Evolutionary conservation across 2,888 invertebrate genomes (phyloP), one percentile per base, ranked within the genome.

Genomic region (Tachina fera): DNA sequence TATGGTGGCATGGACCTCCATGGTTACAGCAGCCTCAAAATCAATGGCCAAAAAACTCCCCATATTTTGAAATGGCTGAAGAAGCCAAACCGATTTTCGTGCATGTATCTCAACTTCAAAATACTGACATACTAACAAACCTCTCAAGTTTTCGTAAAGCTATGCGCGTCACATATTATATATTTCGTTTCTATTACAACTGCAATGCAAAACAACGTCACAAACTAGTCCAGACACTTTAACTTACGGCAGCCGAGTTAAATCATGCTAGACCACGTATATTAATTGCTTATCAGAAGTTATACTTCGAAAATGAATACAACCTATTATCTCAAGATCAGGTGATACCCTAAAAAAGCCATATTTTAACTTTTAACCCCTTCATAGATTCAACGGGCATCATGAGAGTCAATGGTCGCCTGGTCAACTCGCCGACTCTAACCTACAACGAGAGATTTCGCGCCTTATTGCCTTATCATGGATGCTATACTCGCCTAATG

Each of bases 41-140:
- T 16, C 19, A 63, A 43, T 63, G 43, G 63, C 63, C 45, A 9
- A 43, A 43, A n/a, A n/a, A n/a, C n/a, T n/a, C n/a, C n/a, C n/a
- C n/a, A n/a, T n/a, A n/a, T n/a, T n/a, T n/a, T n/a, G n/a, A n/a
- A n/a, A n/a, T n/a, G n/a, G n/a, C n/a, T n/a, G n/a, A n/a, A n/a
- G n/a, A n/a, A n/a, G n/a, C n/a, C n/a, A n/a, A n/a, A n/a, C 63
- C 45, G 11, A 8, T 63, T 43, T 9, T 16, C 1, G 19, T 6
- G 11, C 63, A 63, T 22, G 19, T 63, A 2, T 1, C 19, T 19
- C 45, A 63, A 10, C 9, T 45, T 0, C 3, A 11, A 19, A 19
- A 22, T 45, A 39, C n/a, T 2, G 68, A 53, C 22, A 39, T 53
- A 39, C 11, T 51, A 5, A 16, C 6, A 0, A 9, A 41, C 2